phyloP scores from a whole-genome alignment of 2,797 vertebrate genomes.

The Otolemur crassicaudatus region DNA sequence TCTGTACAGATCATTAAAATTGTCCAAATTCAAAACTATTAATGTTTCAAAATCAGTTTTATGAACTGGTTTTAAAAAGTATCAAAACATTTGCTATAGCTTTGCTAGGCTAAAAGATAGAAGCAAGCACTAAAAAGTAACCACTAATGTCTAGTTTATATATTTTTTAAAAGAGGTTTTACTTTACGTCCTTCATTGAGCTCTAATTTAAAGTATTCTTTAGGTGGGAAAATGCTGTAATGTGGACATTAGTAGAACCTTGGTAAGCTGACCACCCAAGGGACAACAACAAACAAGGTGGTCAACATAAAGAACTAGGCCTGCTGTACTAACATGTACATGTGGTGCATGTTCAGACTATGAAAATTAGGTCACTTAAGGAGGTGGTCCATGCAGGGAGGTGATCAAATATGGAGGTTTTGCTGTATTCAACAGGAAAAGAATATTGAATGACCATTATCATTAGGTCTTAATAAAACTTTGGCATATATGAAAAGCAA shows the following conservation, averaged over 20 bases:
- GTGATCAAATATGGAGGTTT: too few relatives aligned
- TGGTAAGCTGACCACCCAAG: too few relatives aligned
- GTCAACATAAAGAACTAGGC: too few relatives aligned
- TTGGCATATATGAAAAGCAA: neutral
- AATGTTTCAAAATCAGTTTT: conserved; percentile 35
- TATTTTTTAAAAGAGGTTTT: conserved; percentile 6
- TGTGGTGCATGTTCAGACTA: too few relatives aligned
- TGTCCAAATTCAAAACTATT: conserved; percentile 20
- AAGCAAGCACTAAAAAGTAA: neutral
- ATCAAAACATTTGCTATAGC: neutral
- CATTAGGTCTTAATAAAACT: conserved; percentile 7
- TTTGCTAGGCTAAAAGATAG: neutral
- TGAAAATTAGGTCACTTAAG: too few relatives aligned
- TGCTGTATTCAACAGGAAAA: conserved; percentile 49
- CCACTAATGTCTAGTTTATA: neutral
- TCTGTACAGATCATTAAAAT: neutral
- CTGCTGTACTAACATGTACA: too few relatives aligned
- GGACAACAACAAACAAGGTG: too few relatives aligned
- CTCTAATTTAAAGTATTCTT: conserved; percentile 39
- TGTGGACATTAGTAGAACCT: neutral
- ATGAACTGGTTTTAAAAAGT: conserved; percentile 5
- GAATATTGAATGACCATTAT: neutral
- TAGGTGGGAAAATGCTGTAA: neutral
- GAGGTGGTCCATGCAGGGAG: too few relatives aligned
- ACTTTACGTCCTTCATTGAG: neutral